These are phyloP conservation scores for Ornithoptera priamus DNA, from an alignment of 2,888 invertebrate genomes.

Conservation along the genomic window DNA sequence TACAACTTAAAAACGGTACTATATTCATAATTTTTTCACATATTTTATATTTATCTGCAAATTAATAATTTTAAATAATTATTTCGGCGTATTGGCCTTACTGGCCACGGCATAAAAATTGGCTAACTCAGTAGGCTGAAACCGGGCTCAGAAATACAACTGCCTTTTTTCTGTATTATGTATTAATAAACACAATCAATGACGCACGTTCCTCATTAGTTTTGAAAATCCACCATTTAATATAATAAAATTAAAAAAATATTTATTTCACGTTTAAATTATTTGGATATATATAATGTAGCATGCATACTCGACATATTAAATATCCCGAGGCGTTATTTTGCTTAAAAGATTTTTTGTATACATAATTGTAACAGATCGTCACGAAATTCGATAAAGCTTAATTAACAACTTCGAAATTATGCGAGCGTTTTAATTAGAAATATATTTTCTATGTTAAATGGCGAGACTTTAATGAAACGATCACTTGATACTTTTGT, in stretches of 20 bases:
- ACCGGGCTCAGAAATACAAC: too few relatives aligned
- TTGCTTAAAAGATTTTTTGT: neutral
- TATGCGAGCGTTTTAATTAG: conserved; percentile 29
- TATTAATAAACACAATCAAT: too few relatives aligned
- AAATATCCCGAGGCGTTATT: neutral
- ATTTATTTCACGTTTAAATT: too few relatives aligned
- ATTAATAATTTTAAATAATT: neutral
- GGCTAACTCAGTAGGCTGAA: too few relatives aligned
- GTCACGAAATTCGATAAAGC: conserved; percentile 24
- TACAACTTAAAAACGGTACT: neutral
- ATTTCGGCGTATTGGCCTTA: neutral
- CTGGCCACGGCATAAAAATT: too few relatives aligned
- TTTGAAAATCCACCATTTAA: too few relatives aligned
- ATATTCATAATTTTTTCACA: neutral
- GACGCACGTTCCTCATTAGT: too few relatives aligned
- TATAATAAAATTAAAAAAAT: too few relatives aligned
- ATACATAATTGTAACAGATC: conserved; percentile 3
- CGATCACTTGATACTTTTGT: neutral
- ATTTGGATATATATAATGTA: neutral
- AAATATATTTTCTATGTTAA: conserved; percentile 11
- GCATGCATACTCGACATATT: neutral
- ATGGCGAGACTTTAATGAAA: neutral
- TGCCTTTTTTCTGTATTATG: too few relatives aligned
- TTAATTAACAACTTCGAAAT: conserved; percentile 31
- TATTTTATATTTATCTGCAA: neutral